phyloP scores from a whole-genome alignment of 2,888 invertebrate genomes.

The Thera britannica region DNA sequence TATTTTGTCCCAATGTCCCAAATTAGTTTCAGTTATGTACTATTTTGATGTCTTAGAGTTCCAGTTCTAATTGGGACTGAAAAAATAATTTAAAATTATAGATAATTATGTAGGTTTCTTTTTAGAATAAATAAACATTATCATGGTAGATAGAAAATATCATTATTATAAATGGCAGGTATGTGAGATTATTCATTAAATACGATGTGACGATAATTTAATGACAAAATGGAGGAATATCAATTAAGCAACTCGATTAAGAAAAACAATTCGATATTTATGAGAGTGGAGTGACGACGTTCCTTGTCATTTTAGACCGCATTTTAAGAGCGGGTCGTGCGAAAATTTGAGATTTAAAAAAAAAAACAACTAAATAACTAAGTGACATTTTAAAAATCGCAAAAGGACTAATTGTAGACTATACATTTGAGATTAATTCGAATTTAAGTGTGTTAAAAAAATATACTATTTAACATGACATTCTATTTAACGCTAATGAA shows the following conservation, averaged over 20 bases:
- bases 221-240: background rate
- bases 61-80: background rate
- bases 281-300: background rate
- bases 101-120: background rate
- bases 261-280: background rate
- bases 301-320: background rate
- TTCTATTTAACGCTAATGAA: too few relatives aligned
- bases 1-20: conserved; percentile 7
- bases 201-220: background rate
- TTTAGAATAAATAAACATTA: conserved; percentile 13
- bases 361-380: too few relatives aligned
- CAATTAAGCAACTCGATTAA: too few relatives aligned
- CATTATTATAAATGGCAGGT: conserved; percentile 16
- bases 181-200: conserved; percentile 22
- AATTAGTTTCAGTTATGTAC: conserved; percentile 3
- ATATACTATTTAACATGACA: too few relatives aligned
- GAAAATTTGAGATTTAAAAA: too few relatives aligned
- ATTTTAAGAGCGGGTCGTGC: too few relatives aligned
- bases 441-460: too few relatives aligned
- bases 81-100: background rate
- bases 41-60: background rate
- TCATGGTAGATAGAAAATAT: conserved; percentile 27
- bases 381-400: too few relatives aligned
- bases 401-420: too few relatives aligned
- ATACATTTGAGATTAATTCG: too few relatives aligned